Percentiles rank a stretch among this genome's conserved stretches.
These are phyloP conservation scores for Proterorhinus semilunaris DNA, from an alignment of 2,113 vertebrate species.

Conservation along the genomic window DNA sequence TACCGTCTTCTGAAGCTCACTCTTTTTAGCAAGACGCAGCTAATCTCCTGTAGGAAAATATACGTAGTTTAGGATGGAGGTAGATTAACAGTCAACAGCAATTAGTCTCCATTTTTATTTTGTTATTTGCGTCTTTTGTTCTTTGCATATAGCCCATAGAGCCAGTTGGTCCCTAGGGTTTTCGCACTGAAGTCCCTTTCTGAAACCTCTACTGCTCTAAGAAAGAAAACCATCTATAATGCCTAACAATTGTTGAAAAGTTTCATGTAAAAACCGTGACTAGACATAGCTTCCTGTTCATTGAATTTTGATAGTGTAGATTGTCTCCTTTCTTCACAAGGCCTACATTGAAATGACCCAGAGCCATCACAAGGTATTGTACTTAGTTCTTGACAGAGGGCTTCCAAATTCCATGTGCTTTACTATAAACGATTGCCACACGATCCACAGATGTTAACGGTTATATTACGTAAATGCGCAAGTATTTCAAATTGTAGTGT, in stretches of 20 bases:
- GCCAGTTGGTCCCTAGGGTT: too few relatives aligned
- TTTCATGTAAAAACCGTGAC: constrained; percentile 18
- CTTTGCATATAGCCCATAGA: too few relatives aligned
- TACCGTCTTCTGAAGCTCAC: too few relatives aligned
- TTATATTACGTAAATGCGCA: constrained; percentile 42
- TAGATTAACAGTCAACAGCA: too few relatives aligned
- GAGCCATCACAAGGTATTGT: constrained; percentile 48
- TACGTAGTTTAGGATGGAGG: too few relatives aligned
- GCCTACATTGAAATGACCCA: constrained; percentile 35
- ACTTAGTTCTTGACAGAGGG: background rate
- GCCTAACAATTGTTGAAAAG: background rate
- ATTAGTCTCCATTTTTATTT: too few relatives aligned
- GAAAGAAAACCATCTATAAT: too few relatives aligned
- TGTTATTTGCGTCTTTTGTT: too few relatives aligned
- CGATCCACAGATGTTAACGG: background rate
- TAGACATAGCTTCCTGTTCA: constrained; percentile 55
- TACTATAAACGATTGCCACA: constrained; percentile 47
- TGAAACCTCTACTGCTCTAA: too few relatives aligned
- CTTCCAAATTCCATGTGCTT: constrained; percentile 20
- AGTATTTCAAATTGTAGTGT: constrained; percentile 47
- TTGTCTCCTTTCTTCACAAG: constrained; percentile 52
- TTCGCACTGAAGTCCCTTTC: too few relatives aligned
- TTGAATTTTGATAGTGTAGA: constrained; percentile 41
- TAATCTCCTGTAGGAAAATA: too few relatives aligned
- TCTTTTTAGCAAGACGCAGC: too few relatives aligned